phyloP scores from a whole-genome alignment of 1,140 invertebrate species.

The Lucilia cuprina region DNA sequence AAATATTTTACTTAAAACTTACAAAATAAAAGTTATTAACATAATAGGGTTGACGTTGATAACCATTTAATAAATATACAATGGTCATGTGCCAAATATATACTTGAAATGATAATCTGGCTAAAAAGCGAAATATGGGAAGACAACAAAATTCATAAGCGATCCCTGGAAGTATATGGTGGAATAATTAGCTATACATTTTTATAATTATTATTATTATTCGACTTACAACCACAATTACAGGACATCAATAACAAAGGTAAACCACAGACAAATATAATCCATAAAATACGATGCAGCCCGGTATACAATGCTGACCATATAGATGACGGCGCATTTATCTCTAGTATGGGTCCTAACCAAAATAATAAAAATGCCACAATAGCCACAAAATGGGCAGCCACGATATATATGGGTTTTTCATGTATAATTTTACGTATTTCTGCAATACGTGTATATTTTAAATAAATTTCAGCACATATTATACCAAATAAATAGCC shows the following conservation, averaged over 20 bases:
- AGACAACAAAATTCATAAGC: conserved; percentile 48
- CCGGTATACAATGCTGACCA: conserved; percentile 17
- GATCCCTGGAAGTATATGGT: conserved; percentile 41
- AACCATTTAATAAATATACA: conserved; percentile 45
- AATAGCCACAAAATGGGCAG: no score
- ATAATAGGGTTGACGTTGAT: conserved; percentile 47
- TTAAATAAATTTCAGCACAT: not conserved
- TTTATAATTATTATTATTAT: not conserved
- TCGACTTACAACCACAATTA: not conserved
- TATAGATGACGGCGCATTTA: not conserved
- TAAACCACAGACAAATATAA: not conserved
- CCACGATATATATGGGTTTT: not conserved
- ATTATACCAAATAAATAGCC: not conserved
- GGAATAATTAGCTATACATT: not conserved
- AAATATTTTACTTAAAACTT: not conserved
- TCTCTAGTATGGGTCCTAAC: not conserved
- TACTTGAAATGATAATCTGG: conserved; percentile 52
- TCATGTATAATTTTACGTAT: not conserved
- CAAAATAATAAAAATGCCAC: not conserved
- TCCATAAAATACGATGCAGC: not conserved
- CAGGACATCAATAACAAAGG: not conserved
- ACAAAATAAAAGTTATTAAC: conserved; percentile 38
- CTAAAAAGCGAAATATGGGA: conserved; percentile 48
- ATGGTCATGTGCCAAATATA: conserved; percentile 51
- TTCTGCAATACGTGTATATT: not conserved